Evolutionary conservation across 2,797 vertebrate species (phyloP), one percentile per base, ranked within the genome.

Genomic region (Rhodeus uyekii): DNA sequence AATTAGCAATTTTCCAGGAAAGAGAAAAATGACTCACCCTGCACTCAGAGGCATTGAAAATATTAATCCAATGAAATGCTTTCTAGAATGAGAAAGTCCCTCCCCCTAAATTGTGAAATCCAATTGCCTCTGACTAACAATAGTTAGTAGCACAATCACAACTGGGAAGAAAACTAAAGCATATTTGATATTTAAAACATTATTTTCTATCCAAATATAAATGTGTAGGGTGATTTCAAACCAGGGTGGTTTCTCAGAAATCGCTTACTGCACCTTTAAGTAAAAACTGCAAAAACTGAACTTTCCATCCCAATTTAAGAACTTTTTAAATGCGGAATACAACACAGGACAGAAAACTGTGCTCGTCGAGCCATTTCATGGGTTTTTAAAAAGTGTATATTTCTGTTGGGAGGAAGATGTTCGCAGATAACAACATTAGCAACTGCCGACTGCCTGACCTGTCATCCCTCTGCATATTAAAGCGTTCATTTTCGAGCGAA

Each of bases 381-480:
- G 16, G 3, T 60, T 18, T 50, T 63, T 32, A 34, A 36, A 36
- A 32, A 53, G 34, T 38, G 29, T 29, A 44, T 50, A 73, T 24
- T 53, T 29, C 61, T 72, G 58, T 50, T 61, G 29, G 73, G 46
- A 38, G 32, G 19, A 76, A 73, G 58, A 81, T 72, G 58, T 78
- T 58, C 38, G 53, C 61, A 46, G 81, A 69, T 34, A 27, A 64
- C 82, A 76, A 77, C 55, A 69, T 55, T 60, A 36, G 38, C 77
- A 63, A 53, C n/a, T 44, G 14, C 24, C 71, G 64, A 39, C 22
- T 61, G 60, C 22, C 46, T 87, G 82, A 84, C 77, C 82, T 74
- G 68, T 69, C 74, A 78, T 68, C 82, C 44, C 16, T 36, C 9
- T n/a, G 48, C 24, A 76, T 80, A 86, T 87, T 78, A 83, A 18